Conservation (phyloP, 2,888 invertebrate species). For the Drosophila picticornis region DNA sequence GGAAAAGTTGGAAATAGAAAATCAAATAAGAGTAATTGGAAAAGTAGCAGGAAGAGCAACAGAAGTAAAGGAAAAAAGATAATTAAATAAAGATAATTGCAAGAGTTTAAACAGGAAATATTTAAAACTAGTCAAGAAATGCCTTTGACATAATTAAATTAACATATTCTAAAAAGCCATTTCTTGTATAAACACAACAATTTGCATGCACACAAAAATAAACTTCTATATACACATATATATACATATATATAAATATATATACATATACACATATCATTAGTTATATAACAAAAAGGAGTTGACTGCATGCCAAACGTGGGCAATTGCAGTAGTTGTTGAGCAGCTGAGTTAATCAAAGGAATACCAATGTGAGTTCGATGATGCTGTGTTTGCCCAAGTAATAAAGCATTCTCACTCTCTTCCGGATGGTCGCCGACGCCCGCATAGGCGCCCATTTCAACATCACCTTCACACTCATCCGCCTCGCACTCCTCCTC, state of each 20-base stretch:
- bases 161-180: background rate
- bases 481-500: conserved; percentile 87
- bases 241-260: conserved; percentile 33
- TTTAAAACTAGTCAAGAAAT: conserved; percentile 24
- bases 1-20: too few species aligned
- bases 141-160: background rate
- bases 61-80: conserved; percentile 23
- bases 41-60: conserved; percentile 27
- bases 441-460: conserved; percentile 82
- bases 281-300: conserved; percentile 74
- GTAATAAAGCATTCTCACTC: conserved; percentile 86
- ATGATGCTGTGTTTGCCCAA: conserved; percentile 85
- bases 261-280: conserved; percentile 46
- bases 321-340: conserved; percentile 27
- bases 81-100: conserved; percentile 22
- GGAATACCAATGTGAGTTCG: conserved; percentile 85
- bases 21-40: background rate
- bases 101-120: conserved; percentile 33
- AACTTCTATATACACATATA: conserved; percentile 22
- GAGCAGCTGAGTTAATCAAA: conserved; percentile 84
- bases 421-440: conserved; percentile 85
- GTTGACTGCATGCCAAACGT: conserved; percentile 48
- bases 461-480: conserved; percentile 84
- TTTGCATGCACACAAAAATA: conserved; percentile 50
- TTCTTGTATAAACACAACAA: conserved; percentile 21